Base-by-base conservation (phyloP, 2,113 vertebrate genomes). In the Ammodytes marinus region DNA sequence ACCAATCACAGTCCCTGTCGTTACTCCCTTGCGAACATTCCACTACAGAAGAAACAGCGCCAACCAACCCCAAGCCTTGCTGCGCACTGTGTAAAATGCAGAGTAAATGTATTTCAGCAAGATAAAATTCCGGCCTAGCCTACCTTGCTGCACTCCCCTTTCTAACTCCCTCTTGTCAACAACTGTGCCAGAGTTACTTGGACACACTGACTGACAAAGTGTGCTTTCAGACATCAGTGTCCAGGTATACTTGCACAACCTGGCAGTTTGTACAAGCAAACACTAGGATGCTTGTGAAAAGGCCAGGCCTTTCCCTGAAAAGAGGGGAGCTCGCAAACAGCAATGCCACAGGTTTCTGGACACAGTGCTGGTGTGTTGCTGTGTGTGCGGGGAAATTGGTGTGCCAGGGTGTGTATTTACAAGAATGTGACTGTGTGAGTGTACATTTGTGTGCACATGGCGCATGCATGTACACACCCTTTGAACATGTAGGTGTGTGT, bases 221-320 rank as follows among this genome's bases (percentile, higher is more conserved):
- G 65, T 45, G 86, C 89, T 91, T 93, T 93, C 82, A 94, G 90
- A 74, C 69, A 82, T 73, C 79, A 35, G 77, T 8, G 39, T 45
- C 74, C 74, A 79, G 77, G 69, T 83, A 74, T 72, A 85, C 84
- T 90, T 86, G 83, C 88, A 83, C 92, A 95, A 91, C 79, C 82
- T 46, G 15, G 52, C 73, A 85, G 84, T 93, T 87, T 93, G 85
- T 80, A 89, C 72, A 79, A 90, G 79, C 83, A 92, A 93, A 94
- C 92, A 94, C 81, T 70, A 74, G 40, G 68, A 85, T 82, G 86
- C 83, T 87, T 94, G 93, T 93, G 78, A 93, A 94, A 27, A 93
- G 71, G 12, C 69, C 68, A 74, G 80, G 84, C 70, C 72, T 88
- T 92, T 88, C 82, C 67, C 84, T 79, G 80, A 91, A 92, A 87